phyloP scores from a whole-genome alignment of 2,888 invertebrate genomes.

The Sacculina carcini region DNA sequence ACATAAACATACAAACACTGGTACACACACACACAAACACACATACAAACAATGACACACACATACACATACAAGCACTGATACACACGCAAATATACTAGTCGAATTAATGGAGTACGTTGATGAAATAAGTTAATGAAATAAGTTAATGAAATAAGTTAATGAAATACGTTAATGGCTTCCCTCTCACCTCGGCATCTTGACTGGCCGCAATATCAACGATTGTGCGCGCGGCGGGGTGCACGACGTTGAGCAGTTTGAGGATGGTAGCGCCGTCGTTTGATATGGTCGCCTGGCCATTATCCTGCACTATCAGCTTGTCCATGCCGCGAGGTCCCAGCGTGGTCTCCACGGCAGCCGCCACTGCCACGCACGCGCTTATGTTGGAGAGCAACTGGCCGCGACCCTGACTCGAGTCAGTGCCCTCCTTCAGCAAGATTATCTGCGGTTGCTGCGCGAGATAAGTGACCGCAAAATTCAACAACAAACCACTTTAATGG shows the following conservation, averaged over 20 bases:
- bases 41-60: too few species aligned
- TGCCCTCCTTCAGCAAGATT: slow-evolving; percentile 86
- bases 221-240: slow-evolving; percentile 89
- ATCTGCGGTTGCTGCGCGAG: slow-evolving; percentile 67
- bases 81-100: too few species aligned
- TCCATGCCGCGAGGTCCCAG: slow-evolving; percentile 98
- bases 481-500: too few species aligned
- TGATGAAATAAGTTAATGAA: too few species aligned
- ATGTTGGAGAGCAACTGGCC: slow-evolving; percentile 89
- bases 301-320: slow-evolving; percentile 74
- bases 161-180: background rate
- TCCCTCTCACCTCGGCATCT: slow-evolving; percentile 60
- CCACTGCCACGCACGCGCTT: slow-evolving; percentile 67
- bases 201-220: slow-evolving; percentile 99
- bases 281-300: slow-evolving; percentile 82
- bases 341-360: slow-evolving; percentile 89
- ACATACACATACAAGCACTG: too few species aligned
- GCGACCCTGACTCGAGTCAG: slow-evolving; percentile 83
- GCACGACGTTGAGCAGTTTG: slow-evolving; percentile 89
- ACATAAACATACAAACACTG: too few species aligned
- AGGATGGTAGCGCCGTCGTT: slow-evolving; percentile 99
- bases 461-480: background rate
- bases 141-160: too few species aligned
- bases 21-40: too few species aligned
- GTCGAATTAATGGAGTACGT: too few species aligned